Evolutionary conservation across 2,113 vertebrate genomes (phyloP), one percentile per base, ranked within the genome.

Genomic region (Myotis yumanensis): DNA sequence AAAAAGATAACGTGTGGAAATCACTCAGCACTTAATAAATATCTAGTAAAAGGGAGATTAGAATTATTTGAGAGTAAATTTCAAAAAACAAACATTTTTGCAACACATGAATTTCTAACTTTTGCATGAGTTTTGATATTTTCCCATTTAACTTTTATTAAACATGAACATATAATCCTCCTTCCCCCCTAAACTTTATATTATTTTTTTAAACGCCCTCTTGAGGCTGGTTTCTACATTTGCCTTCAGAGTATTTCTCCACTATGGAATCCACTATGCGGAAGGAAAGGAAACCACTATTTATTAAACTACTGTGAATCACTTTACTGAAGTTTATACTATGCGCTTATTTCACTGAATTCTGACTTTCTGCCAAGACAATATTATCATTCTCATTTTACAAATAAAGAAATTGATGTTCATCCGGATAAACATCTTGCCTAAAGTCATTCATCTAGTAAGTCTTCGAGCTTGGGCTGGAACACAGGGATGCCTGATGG

Each of bases 1-100:
- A 62, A 66, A 81, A 87, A 81, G 64, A 89, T 32, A 90, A 66
- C 16, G 20, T 30, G 7, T 51, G 4, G 8, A 59, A 72, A 69
- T 32, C 28, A 90, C 10, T 40, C 8, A 73, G 40, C 4, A 82
- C 11, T 73, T 86, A 79, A 40, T 68, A 54, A 57, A 43, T 91
- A 93, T 48, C 32, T n/a, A 73, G 7, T 37, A 75, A 16, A 71
- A 54, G 37, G 20, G 7, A 75, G 71, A 73, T 68, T 51, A 51
- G 7, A 59, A 84, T 32, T 57, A 59, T 86, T 76, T 86, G 7
- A 57, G 17, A 87, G 89, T 59, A 85, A 91, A 95, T n/a, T 81
- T 69, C 10, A 69, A 88, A 88, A n/a, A 92, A 11, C 23, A 92
- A 46, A 54, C 5, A 18, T 43, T 28, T 59, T 68, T 52, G 14